Evolutionary conservation across 2,888 invertebrate species (phyloP).

Genomic region (Athripsodes cinereus): DNA sequence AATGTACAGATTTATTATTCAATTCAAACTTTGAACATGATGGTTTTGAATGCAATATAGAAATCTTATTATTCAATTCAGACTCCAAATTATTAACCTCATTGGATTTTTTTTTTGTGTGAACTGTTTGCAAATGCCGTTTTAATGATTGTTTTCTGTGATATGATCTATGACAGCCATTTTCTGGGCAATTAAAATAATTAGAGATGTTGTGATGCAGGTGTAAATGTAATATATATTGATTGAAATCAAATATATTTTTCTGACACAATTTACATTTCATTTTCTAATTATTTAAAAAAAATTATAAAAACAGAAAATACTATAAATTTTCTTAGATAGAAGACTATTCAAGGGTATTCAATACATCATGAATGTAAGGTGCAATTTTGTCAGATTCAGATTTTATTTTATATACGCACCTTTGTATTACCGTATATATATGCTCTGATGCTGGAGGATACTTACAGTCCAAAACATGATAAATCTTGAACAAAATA

Average conservation of each 20-base stretch:
- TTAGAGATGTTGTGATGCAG: neutral
- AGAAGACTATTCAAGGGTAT: neutral
- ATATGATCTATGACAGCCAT: neutral
- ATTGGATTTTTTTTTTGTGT: neutral
- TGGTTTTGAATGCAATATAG: neutral
- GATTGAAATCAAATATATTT: neutral
- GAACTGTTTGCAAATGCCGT: neutral
- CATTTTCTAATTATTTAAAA: neutral
- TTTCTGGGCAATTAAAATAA: neutral
- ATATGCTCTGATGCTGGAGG: neutral
- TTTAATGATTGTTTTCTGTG: neutral
- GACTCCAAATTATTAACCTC: neutral
- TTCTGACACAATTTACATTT: neutral
- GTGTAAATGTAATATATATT: neutral
- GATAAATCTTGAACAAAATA: too few relatives aligned
- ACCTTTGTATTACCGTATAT: too few relatives aligned
- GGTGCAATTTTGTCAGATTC: neutral
- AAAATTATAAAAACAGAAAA: neutral
- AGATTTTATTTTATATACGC: neutral
- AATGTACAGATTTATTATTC: neutral
- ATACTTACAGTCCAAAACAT: neutral
- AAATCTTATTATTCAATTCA: too few relatives aligned
- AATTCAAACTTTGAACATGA: neutral
- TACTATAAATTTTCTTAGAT: neutral
- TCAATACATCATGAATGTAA: neutral